A percentile compares a stretch with the other conserved stretches of the same genome.
Evolutionary conservation across 1,140 invertebrate species (phyloP).

Genomic region (Diploscapter pachys): DNA sequence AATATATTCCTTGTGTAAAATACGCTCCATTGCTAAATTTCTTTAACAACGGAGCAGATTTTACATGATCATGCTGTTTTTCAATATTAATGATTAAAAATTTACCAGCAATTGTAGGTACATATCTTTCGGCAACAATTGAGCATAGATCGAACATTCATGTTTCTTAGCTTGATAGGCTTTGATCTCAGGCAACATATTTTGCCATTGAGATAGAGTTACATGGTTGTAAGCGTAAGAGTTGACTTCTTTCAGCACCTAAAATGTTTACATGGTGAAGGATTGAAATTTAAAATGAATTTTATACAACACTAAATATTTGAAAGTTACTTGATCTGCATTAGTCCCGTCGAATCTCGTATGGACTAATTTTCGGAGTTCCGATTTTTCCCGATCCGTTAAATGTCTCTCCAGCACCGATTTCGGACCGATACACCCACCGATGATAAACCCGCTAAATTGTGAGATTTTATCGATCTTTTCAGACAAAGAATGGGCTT

Average conservation of each 20-base stretch:
- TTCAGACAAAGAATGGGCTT: too few relatives aligned
- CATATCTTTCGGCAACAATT: constrained; percentile 8
- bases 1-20: too few relatives aligned
- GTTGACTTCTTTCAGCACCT: constrained; percentile 16
- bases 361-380: constrained; percentile 10
- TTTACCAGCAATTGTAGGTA: constrained; percentile 11
- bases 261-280: not conserved
- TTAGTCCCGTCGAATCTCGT: constrained; percentile 18
- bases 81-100: not conserved
- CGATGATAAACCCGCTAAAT: not conserved
- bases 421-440: constrained; percentile 19
- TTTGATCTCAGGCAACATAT: constrained; percentile 11
- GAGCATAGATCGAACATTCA: constrained; percentile 16
- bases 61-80: too few relatives aligned
- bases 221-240: constrained; percentile 11
- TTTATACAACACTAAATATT: not conserved
- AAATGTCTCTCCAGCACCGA: constrained; percentile 16
- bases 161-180: constrained; percentile 21
- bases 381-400: constrained; percentile 10
- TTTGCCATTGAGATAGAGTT: constrained; percentile 14
- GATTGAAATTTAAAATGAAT: not conserved
- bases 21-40: too few relatives aligned
- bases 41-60: too few relatives aligned
- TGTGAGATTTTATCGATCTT: too few relatives aligned
- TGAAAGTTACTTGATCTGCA: constrained; percentile 3